phyloP scores from a whole-genome alignment of 2,888 invertebrate genomes.

The Eupsilia transversa region DNA sequence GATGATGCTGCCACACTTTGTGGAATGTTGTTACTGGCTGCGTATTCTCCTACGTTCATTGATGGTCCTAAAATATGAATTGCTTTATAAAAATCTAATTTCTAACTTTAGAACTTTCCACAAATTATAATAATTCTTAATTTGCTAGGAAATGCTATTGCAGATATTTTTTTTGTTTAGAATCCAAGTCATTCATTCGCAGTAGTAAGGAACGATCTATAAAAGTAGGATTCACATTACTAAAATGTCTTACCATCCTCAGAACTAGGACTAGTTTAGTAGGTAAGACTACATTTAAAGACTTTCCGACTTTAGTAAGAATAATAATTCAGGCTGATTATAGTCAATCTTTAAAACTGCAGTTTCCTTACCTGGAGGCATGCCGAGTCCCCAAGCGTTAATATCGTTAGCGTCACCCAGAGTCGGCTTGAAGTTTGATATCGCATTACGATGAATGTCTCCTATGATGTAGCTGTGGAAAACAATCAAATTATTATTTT shows the following conservation, averaged over 20 bases:
- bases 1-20: constrained; percentile 66
- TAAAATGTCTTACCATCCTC: background rate
- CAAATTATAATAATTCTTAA: background rate
- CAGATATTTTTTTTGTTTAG: too few relatives aligned
- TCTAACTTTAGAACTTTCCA: background rate
- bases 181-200: background rate
- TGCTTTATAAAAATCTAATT: background rate
- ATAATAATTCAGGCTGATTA: background rate
- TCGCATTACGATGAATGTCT: constrained; percentile 91
- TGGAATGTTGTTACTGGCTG: constrained; percentile 72
- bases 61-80: constrained; percentile 74
- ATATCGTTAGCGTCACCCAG: constrained; percentile 91
- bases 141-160: too few relatives aligned
- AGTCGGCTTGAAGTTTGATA: constrained; percentile 89
- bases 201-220: background rate
- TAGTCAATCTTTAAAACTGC: background rate
- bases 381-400: constrained; percentile 91
- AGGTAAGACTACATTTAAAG: too few relatives aligned
- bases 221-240: background rate
- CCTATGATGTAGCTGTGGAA: constrained; percentile 87
- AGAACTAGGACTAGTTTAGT: background rate
- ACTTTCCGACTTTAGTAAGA: background rate
- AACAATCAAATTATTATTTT: background rate
- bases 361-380: constrained; percentile 82
- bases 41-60: constrained; percentile 80